Base-by-base conservation (phyloP, 1,140 invertebrate genomes). In the Drosophila parvula region DNA sequence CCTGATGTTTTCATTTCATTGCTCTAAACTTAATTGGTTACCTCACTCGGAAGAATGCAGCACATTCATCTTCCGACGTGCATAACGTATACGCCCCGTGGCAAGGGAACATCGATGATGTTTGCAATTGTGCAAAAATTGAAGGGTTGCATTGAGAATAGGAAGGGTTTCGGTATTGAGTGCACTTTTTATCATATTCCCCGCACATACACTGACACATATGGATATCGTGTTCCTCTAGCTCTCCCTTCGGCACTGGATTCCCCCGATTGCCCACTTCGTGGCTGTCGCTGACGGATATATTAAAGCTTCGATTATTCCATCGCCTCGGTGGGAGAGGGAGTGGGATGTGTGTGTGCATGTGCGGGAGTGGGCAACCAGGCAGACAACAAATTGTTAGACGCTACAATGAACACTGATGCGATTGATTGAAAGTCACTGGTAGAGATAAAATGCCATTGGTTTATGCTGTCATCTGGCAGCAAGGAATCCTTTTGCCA, bases 391-490 rank as follows among this genome's bases (percentile, higher is more conserved):
- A 79, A 88, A 83, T 83, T 86, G 79, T 86, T 88, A 88, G 82
- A 77, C 79, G 79, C 71, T 78, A 86, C 79, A 83, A 79, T 86
- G 83, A 79, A 88, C 82, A 88, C 86, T 88, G 84, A 88, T 86
- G 84, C 83, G 84, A 74, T 86, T 86, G 83, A 86, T 86, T 86
- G 79, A 89, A 86, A 88, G 84, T 89, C 79, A 89, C 76, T 69
- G 53, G 67, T 55, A 76, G 56, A 78, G 81, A 86, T 86, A 83
- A 83, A 86, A 88, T 74, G 64, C 74, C 78, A 88, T 65, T 76
- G 78, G 67, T 81, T 60, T 82, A 71, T 79, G 74, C 81, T 79
- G 70, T 83, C 73, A 65, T 65, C 62, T 77, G 38, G 61, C 40
- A 61, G 55, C 27, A 41, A 50, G 58, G 50, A 61, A 65, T 53